Evolutionary conservation across 1,140 invertebrate genomes (phyloP).

Genomic region (Ladona fulva): DNA sequence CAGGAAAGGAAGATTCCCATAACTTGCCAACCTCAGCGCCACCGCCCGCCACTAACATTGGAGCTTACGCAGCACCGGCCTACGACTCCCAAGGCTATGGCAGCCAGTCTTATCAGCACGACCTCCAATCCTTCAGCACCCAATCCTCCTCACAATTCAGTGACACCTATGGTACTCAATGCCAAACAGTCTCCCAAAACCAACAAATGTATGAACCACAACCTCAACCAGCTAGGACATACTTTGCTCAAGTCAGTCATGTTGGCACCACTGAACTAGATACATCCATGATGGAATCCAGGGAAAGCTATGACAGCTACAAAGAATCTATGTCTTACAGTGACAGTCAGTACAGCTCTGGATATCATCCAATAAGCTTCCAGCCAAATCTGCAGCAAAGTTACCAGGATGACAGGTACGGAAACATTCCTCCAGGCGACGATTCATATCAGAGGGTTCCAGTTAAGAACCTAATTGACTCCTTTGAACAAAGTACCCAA

Average conservation of each 20-base stretch:
- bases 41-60: background rate
- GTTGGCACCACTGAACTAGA: background rate
- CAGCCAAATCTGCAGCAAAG: background rate
- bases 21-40: background rate
- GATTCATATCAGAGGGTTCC: slow-evolving; percentile 47
- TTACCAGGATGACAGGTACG: background rate
- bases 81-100: no score
- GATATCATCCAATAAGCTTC: background rate
- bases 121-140: background rate
- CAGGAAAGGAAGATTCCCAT: background rate
- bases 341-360: background rate
- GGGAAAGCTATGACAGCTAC: no score
- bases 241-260: background rate
- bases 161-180: background rate
- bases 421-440: slow-evolving; percentile 24
- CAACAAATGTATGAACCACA: background rate
- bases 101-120: background rate
- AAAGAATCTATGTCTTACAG: no score
- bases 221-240: background rate
- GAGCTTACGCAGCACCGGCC: background rate
- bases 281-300: no score
- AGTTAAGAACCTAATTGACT: slow-evolving; percentile 51
- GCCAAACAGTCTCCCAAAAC: background rate
- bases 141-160: background rate
- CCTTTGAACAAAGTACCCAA: slow-evolving; percentile 49